Evolutionary conservation across 2,113 vertebrate species (phyloP), one percentile per base, ranked within the genome.

Genomic region (Rhombomys opimus): DNA sequence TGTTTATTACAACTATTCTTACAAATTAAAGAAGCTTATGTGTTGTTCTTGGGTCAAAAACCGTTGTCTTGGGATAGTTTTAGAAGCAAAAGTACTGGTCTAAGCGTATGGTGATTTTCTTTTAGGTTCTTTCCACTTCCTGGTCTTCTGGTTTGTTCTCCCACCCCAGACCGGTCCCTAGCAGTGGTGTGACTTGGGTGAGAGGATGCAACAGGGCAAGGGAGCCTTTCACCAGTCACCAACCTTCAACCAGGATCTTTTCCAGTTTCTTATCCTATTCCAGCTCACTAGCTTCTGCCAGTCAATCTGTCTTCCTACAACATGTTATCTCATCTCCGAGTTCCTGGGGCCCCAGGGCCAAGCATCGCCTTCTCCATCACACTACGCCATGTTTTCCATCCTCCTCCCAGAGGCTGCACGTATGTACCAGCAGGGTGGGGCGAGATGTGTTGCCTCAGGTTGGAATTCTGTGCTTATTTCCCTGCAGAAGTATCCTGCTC

Each of bases 401-500:
- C 25, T 89, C 50, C 85, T 20, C 11, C 11, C 5, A 10, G 13
- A 38, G 10, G 8, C 50, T 88, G 50, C 46, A 3, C 15, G 68
- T 23, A 32, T 25, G 18, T 0, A 0, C n/a, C 5, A 10, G 11
- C 2, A 2, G 59, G 73, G 46, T 46, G 46, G 41, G 9, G 7
- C n/a, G 46, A 73, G 1, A 10, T 35, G 7, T 3, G 9, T 30
- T 87, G 32, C 50, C 65, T 89, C 73, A 70, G 38, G 38, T 11
- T 77, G 68, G 54, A 82, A 77, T n/a, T 59, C 59, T 54, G 22
- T 59, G 35, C 17, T 68, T 85, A 41, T 93, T 92, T 89, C 82
- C 41, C 52, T 54, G 75, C 4, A 61, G 61, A 88, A 82, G 81
- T 18, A 85, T 41, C 92, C 73, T 5, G 25, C 50, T 1, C 8